Evolutionary conservation across 2,113 vertebrate genomes (phyloP).

Genomic region (Solea solea): DNA sequence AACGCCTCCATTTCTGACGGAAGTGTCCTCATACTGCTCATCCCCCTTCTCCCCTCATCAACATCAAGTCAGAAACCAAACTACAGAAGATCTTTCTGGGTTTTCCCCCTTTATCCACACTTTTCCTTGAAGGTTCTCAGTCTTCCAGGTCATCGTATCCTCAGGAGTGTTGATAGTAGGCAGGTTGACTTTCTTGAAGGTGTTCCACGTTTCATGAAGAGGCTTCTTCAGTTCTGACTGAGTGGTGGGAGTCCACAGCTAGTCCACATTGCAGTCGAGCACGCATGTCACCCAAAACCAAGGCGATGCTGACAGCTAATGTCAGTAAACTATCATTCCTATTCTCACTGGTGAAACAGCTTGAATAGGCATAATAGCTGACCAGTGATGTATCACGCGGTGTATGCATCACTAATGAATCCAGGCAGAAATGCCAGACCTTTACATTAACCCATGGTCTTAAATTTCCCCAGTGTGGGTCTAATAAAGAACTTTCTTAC

Average conservation of each 20-base stretch:
- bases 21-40: slow-evolving; percentile 6
- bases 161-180: not conserved
- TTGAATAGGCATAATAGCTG: too few species aligned
- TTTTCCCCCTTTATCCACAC: not conserved
- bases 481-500: too few species aligned
- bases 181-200: not conserved
- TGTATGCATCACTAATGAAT: too few species aligned
- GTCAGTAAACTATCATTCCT: too few species aligned
- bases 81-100: not conserved
- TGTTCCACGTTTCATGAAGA: not conserved
- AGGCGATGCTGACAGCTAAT: too few species aligned
- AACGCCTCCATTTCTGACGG: slow-evolving; percentile 17
- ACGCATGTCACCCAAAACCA: too few species aligned
- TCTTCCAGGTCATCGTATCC: not conserved
- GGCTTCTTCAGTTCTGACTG: not conserved
- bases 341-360: too few species aligned
- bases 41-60: slow-evolving; percentile 24
- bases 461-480: too few species aligned
- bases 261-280: too few species aligned
- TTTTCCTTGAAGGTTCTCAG: not conserved
- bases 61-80: slow-evolving; percentile 11
- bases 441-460: too few species aligned
- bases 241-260: not conserved
- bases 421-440: too few species aligned
- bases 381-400: too few species aligned